Evolutionary conservation across 2,797 vertebrate species (phyloP).

Genomic region (Gadopsis marmoratus): DNA sequence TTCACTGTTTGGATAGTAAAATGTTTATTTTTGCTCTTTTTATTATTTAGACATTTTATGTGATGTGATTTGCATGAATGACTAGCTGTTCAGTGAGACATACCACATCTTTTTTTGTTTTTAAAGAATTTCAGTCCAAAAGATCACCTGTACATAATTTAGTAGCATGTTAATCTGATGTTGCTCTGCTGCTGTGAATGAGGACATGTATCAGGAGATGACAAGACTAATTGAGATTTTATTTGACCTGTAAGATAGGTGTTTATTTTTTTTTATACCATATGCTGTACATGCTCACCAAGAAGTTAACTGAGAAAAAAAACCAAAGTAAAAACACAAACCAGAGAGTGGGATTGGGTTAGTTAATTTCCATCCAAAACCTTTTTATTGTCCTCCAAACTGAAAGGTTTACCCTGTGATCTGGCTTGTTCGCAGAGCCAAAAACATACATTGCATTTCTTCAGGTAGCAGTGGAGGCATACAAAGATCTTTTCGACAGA

Average conservation of each 20-base stretch:
- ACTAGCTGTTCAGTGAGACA: background rate
- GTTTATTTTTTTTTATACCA: slow-evolving; percentile 63
- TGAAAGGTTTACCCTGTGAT: slow-evolving; percentile 81
- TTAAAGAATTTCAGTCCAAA: background rate
- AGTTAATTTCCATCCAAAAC: slow-evolving; percentile 84
- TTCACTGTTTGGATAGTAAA: background rate
- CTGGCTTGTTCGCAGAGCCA: slow-evolving; percentile 73
- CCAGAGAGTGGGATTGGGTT: slow-evolving; percentile 70
- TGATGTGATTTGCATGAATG: background rate
- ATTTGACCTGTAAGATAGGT: slow-evolving; percentile 52
- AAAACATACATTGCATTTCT: slow-evolving; percentile 83
- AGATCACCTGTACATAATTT: background rate
- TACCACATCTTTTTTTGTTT: background rate
- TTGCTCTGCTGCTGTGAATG: slow-evolving; percentile 4
- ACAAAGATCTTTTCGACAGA: slow-evolving; percentile 71
- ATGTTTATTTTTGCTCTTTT: background rate
- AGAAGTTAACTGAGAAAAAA: slow-evolving; percentile 41
- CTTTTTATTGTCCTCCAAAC: slow-evolving; percentile 83
- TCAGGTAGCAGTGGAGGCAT: slow-evolving; percentile 80
- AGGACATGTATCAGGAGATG: slow-evolving; percentile 29
- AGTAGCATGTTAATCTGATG: background rate
- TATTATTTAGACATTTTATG: background rate
- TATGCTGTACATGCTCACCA: slow-evolving; percentile 60
- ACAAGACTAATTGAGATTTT: slow-evolving; percentile 43
- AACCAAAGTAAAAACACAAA: slow-evolving; percentile 53